Evolutionary conservation across 2,113 vertebrate genomes (phyloP).

Genomic region (Pseudorhombus dupliciocellatus): DNA sequence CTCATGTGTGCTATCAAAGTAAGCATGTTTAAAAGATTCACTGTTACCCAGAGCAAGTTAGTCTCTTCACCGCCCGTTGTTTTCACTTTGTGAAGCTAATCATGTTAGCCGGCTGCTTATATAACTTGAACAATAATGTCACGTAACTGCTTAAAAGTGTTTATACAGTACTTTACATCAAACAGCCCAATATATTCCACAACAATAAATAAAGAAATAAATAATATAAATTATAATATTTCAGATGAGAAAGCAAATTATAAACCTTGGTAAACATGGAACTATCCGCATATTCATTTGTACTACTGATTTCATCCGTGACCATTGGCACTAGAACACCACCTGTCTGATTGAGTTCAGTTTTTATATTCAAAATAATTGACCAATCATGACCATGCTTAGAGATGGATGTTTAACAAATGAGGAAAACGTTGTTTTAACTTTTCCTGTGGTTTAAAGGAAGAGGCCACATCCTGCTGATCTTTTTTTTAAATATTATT

Average conservation of each 20-base stretch:
- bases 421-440: neutral
- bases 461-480: constrained; percentile 45
- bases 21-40: constrained; percentile 20
- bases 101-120: constrained; percentile 11
- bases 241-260: neutral
- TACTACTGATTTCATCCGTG: neutral
- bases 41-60: constrained; percentile 5
- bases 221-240: neutral
- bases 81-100: constrained; percentile 23
- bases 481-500: constrained; percentile 10
- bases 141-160: constrained; percentile 3
- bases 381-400: neutral
- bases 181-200: neutral
- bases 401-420: neutral
- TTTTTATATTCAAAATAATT: neutral
- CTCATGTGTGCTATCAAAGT: constrained; percentile 37
- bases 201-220: constrained; percentile 1
- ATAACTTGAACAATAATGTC: constrained; percentile 8
- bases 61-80: neutral
- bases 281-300: neutral
- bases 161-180: constrained; percentile 16
- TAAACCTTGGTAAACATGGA: neutral
- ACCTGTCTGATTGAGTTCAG: neutral
- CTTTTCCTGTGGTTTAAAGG: constrained; percentile 21
- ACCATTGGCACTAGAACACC: neutral